Conservation (phyloP, 2,888 invertebrate species). For the Papilio protenor region DNA sequence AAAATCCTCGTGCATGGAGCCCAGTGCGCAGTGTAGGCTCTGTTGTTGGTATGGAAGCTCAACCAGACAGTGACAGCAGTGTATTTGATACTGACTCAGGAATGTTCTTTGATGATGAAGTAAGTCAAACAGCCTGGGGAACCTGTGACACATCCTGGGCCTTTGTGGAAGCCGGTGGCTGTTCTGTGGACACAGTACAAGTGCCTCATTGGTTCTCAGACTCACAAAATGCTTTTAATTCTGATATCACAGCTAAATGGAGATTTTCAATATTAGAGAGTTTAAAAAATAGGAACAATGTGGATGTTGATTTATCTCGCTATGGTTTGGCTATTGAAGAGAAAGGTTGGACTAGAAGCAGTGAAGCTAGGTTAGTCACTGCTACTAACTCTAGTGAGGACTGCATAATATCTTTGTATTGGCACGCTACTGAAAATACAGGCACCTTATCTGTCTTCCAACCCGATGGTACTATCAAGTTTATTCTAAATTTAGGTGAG, state of each 20-base stretch:
- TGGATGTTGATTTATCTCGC: constrained; percentile 80
- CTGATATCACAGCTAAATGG: constrained; percentile 90
- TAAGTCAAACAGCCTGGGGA: constrained; percentile 89
- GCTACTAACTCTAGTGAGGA: constrained; percentile 86
- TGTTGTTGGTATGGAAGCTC: constrained; percentile 92
- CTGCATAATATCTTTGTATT: constrained; percentile 91
- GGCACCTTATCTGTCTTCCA: constrained; percentile 91
- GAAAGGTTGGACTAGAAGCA: constrained; percentile 93
- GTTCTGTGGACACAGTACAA: constrained; percentile 88
- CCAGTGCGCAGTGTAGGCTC: constrained; percentile 95
- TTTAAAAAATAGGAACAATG: constrained; percentile 84
- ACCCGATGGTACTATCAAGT: constrained; percentile 91
- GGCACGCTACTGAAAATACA: constrained; percentile 89
- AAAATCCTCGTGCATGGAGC: constrained; percentile 93
- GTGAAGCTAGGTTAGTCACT: constrained; percentile 89
- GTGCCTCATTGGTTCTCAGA: constrained; percentile 92
- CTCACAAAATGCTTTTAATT: constrained; percentile 82
- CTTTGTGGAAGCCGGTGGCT: constrained; percentile 92
- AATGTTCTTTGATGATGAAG: constrained; percentile 91
- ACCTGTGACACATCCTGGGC: constrained; percentile 93
- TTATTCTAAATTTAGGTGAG: constrained; percentile 88
- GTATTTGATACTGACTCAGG: constrained; percentile 92
- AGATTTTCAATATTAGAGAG: constrained; percentile 88
- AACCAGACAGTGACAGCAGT: constrained; percentile 92
- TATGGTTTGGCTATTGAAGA: constrained; percentile 93